phyloP scores from a whole-genome alignment of 2,113 vertebrate genomes.

The Corythaixoides concolor region DNA sequence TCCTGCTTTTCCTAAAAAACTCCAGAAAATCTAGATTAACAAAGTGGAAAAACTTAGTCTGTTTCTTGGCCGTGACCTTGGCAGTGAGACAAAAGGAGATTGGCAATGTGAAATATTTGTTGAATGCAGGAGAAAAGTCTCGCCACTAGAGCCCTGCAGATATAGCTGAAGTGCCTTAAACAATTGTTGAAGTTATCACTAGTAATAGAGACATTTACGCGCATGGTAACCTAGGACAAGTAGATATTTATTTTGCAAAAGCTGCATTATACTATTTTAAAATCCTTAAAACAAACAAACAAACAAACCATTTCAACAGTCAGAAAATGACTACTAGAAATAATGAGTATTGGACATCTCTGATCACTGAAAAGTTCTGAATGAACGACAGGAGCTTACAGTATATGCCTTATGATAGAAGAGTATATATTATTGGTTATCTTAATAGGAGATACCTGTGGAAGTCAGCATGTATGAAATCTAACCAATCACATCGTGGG shows the following conservation, averaged over 20 bases:
- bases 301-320: neutral
- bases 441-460: neutral
- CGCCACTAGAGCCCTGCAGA: neutral
- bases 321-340: neutral
- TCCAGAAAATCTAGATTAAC: slow-evolving; percentile 43
- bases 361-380: neutral
- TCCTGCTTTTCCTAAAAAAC: slow-evolving; percentile 47
- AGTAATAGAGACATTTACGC: neutral
- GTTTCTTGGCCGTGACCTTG: slow-evolving; percentile 58
- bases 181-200: neutral
- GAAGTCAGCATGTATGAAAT: neutral
- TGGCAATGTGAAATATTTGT: slow-evolving; percentile 24
- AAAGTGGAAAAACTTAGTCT: slow-evolving; percentile 48
- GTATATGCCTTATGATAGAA: neutral
- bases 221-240: neutral
- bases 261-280: neutral
- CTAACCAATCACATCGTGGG: neutral
- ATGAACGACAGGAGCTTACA: neutral
- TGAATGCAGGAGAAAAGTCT: neutral
- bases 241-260: neutral
- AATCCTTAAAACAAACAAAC: too few species aligned
- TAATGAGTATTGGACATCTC: neutral
- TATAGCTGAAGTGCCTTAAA: neutral
- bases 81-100: slow-evolving; percentile 49
- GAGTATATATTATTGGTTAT: neutral